Base-by-base conservation (phyloP, 2,797 vertebrate species). In the Okamejei kenojei region DNA sequence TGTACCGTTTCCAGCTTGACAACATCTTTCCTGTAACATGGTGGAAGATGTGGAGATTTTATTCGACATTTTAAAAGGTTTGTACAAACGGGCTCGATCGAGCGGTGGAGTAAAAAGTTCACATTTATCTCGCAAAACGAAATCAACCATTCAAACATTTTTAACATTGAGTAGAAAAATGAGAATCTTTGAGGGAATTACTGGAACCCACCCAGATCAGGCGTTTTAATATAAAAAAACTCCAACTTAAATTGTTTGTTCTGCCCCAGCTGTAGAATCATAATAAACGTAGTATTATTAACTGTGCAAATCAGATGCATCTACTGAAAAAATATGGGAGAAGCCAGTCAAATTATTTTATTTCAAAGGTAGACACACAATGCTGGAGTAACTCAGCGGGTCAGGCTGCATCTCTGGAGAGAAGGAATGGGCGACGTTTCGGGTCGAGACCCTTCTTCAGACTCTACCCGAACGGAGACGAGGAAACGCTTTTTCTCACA, bases 21-120 rank as follows among this genome's bases (percentile, higher is more conserved):
- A 54, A 54, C 45, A 54, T 54, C 45, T 54, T 54, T 6, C 45
- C 45, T 54, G 45, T 54, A 54, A 54, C 45, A 54, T 6, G 45
- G 45, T 54, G 45, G 45, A 54, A 54, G 45, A 26, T 58, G 26
- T 54, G 29, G 38, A 9, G 45, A 5, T 92, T 92, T 92, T 76
- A 76, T 92, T 92, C 54, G 11, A 13, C 71, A 54, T 92, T 91
- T 54, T 74, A n/a, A 71, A 92, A 92, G 35, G 38, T 74, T 92
- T 92, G 58, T 92, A 92, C 71, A 92, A 92, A 92, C 90, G 58
- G 58, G 71, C 38, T 92, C 29, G 45, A 29, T 91, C 23, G 68
- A 38, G 21, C 68, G n/a, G 26, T 71, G 68, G 68, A 91, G 90
- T 92, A 92, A 71, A 92, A 91, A 92, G 90, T 92, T 68, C 76